Evolutionary conservation across 2,888 invertebrate genomes (phyloP).

Genomic region (Parochlus steinenii): DNA sequence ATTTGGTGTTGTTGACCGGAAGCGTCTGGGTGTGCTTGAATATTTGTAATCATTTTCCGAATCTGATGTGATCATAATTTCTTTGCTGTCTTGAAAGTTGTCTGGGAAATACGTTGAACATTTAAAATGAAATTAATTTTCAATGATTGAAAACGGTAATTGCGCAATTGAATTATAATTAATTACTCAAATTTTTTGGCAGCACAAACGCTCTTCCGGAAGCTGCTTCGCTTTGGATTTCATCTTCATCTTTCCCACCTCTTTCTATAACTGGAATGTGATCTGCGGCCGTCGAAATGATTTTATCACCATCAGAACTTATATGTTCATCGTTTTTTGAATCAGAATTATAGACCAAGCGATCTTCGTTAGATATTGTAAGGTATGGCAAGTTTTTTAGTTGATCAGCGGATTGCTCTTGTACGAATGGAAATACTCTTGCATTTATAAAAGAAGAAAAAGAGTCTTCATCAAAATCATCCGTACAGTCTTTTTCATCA

Average conservation of each 20-base stretch:
- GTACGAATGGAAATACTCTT: slow-evolving; percentile 24
- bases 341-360: slow-evolving; percentile 14
- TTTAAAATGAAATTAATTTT: too few relatives aligned
- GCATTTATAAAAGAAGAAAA: slow-evolving; percentile 20
- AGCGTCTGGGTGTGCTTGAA: slow-evolving; percentile 18
- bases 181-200: too few relatives aligned
- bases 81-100: slow-evolving; percentile 39
- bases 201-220: neutral
- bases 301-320: slow-evolving; percentile 13
- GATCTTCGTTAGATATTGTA: slow-evolving; percentile 19
- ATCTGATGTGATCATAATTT: slow-evolving; percentile 43
- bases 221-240: neutral
- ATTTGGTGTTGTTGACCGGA: slow-evolving; percentile 10
- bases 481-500: slow-evolving; percentile 21
- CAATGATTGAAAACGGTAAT: too few relatives aligned
- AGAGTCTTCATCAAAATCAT: slow-evolving; percentile 16
- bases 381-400: slow-evolving; percentile 19
- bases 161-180: too few relatives aligned
- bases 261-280: slow-evolving; percentile 12
- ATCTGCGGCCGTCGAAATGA: slow-evolving; percentile 15
- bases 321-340: slow-evolving; percentile 12
- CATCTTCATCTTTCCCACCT: neutral
- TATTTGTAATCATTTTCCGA: slow-evolving; percentile 29
- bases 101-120: too few relatives aligned
- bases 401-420: slow-evolving; percentile 24